phyloP scores from a whole-genome alignment of 2,797 vertebrate species.

The Ceryle rudis region DNA sequence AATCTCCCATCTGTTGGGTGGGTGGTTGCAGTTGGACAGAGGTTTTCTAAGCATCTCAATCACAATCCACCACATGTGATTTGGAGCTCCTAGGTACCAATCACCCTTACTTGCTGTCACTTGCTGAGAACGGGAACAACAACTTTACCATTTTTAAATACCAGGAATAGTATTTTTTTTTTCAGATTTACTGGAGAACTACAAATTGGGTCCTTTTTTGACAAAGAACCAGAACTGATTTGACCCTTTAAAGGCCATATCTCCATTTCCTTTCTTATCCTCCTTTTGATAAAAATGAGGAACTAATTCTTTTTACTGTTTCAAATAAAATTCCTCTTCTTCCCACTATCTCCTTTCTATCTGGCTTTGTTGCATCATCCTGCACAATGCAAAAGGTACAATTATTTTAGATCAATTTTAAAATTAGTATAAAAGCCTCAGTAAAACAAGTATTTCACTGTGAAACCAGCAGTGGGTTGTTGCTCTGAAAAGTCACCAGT shows the following conservation, averaged over 20 bases:
- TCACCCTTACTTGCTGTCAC: not conserved
- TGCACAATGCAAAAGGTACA: not conserved
- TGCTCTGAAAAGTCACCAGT: not conserved
- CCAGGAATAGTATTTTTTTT: not conserved
- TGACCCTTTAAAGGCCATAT: not conserved
- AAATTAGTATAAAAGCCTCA: not conserved
- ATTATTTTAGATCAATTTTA: not conserved
- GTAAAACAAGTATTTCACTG: not conserved
- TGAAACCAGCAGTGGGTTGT: not conserved
- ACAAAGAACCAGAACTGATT: not conserved
- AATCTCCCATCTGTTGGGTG: accelerated
- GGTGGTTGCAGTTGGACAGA: not conserved
- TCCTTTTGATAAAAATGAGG: not conserved
- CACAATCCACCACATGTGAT: not conserved
- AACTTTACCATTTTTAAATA: not conserved
- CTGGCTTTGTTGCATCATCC: not conserved
- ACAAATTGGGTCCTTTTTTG: not conserved
- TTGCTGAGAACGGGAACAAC: not conserved
- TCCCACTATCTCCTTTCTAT: not conserved
- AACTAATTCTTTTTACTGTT: not conserved
- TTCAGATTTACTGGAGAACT: not conserved
- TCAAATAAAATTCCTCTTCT: not conserved
- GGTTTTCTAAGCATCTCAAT: not conserved
- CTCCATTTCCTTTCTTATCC: not conserved
- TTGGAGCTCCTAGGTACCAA: not conserved